Base-by-base conservation (phyloP, 2,113 vertebrate species). In the Lamprotornis superbus region DNA sequence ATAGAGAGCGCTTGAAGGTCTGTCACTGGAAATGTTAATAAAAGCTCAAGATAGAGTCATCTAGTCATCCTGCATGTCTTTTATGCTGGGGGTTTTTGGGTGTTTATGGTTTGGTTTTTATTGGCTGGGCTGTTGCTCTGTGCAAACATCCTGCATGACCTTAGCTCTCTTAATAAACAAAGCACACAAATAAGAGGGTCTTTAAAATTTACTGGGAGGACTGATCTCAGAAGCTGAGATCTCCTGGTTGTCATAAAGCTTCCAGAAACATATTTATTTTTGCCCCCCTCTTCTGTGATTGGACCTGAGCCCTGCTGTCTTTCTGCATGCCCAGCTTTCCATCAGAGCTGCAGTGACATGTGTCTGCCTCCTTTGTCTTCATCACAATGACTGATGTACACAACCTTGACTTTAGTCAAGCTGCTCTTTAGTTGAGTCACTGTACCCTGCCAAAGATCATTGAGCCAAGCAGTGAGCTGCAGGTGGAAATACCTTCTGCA, bases 11-110 rank as follows among this genome's bases (percentile, higher is more conserved):
- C 76, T 95, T 75, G 89, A 83, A 85, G 81, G 67, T 85, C 76
- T 91, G 42, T 92, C 82, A 71, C 85, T 94, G 70, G 77, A 87
- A 94, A 76, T 61, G 91, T 78, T 91, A 90, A 68, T 82, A 85
- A 65, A 84, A 89, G 65, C 55, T 70, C 69, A 86, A 79, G 87
- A 93, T 75, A 92, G 93, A 95, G 44, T 86, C 71, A 95, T 69
- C 25, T 57, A 96, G 60, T 87, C 67, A 94, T 40, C 20, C 71
- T 82, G 49, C 63, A 67, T 90, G 37, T 23, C 28, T 73, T 92
- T 89, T 46, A 24, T 76, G 30, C 30, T 44, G 33, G 42, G 9
- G 3, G 0, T 68, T 69, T 23, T 60, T 20, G 28, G 56, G 40
- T 80, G 81, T 28, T 22, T 82, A 59, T 65, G 22, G 11, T 22